phyloP scores from a whole-genome alignment of 2,113 vertebrate genomes.

The Platycercus adscitus region DNA sequence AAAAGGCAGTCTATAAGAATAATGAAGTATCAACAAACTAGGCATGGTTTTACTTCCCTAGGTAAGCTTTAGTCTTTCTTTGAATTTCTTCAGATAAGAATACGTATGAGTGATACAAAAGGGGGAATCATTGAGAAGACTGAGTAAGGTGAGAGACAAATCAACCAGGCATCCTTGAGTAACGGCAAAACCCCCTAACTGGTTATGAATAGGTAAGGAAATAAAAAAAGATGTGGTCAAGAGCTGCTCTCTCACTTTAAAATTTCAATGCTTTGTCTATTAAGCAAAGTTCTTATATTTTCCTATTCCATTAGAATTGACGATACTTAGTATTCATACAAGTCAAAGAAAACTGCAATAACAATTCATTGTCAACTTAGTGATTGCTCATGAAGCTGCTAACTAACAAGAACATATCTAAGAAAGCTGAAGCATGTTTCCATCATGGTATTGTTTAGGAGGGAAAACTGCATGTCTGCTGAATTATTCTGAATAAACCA shows the following conservation, averaged over 20 bases:
- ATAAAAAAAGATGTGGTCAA: neutral
- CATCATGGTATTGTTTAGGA: neutral
- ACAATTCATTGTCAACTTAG: neutral
- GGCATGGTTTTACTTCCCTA: neutral
- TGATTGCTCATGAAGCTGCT: neutral
- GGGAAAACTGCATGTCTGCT: neutral
- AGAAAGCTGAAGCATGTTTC: neutral
- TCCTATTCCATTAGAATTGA: neutral
- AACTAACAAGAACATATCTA: neutral
- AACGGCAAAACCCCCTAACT: fast-evolving
- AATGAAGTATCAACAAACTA: neutral
- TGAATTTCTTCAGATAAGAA: neutral
- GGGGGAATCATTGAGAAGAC: neutral
- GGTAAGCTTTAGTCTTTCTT: neutral
- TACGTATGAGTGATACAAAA: neutral
- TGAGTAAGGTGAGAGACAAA: neutral
- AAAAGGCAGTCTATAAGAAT: neutral
- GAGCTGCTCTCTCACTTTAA: neutral
- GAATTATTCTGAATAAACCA: neutral
- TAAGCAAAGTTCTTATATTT: neutral
- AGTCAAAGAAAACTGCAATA: neutral
- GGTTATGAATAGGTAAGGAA: neutral
- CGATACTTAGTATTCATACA: neutral
- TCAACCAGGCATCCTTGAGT: neutral
- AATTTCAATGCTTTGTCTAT: neutral